Percentiles rank a stretch among this genome's conserved stretches.
Evolutionary conservation across 2,888 invertebrate genomes (phyloP).

Genomic region (Athalia cordata): DNA sequence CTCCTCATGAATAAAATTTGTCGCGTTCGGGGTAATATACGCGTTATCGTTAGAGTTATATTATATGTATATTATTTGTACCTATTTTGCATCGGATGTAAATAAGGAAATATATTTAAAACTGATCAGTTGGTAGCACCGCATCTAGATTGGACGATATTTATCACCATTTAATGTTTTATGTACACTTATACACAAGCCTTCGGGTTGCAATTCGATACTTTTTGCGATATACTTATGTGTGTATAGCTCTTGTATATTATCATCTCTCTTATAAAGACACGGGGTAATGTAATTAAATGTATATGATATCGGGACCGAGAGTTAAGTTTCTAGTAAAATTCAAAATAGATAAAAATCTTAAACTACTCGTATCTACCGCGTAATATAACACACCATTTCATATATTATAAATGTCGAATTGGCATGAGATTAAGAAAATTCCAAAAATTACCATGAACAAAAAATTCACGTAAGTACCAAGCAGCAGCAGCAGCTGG

Average conservation of each 20-base stretch:
- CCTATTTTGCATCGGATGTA: background rate
- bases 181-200: background rate
- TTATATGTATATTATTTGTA: background rate
- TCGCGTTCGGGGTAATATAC: too few species aligned
- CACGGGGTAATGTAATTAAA: too few species aligned
- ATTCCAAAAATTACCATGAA: background rate
- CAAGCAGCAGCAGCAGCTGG: background rate
- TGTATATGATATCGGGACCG: background rate
- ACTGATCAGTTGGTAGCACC: background rate
- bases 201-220: conserved; percentile 15
- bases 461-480: background rate
- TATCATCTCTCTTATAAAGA: background rate
- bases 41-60: too few species aligned
- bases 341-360: conserved; percentile 21
- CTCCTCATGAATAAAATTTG: too few species aligned
- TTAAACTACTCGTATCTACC: background rate
- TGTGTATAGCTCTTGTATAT: background rate
- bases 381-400: background rate
- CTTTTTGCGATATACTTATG: background rate
- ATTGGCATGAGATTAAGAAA: background rate
- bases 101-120: background rate
- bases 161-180: conserved; percentile 10
- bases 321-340: conserved; percentile 12
- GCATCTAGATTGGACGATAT: conserved; percentile 24
- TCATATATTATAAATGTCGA: background rate